Conservation (phyloP, 2,797 vertebrate species). For the Sparidentex hasta region DNA sequence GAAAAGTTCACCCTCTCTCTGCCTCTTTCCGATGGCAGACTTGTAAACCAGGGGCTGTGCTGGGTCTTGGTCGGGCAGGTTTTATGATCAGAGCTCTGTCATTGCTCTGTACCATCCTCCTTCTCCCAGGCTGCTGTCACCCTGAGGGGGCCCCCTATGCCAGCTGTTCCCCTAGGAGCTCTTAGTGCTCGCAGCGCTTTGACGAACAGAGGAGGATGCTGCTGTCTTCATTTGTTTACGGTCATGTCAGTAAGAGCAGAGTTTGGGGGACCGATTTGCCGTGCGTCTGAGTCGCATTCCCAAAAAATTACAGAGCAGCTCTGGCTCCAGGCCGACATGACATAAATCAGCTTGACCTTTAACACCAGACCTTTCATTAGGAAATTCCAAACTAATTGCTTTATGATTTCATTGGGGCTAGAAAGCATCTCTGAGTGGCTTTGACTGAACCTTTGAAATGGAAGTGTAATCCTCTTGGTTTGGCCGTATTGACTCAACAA, state of each 20-base stretch:
- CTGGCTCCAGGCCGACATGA: constrained; percentile 62
- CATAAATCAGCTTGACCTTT: constrained; percentile 83
- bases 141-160: constrained; percentile 39
- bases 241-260: constrained; percentile 51
- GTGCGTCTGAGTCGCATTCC: constrained; percentile 77
- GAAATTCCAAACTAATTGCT: constrained; percentile 82
- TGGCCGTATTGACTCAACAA: constrained; percentile 50
- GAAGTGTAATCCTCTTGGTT: constrained; percentile 37
- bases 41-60: constrained; percentile 71
- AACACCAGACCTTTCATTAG: constrained; percentile 76
- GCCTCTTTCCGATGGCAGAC: constrained; percentile 54
- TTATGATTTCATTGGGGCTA: constrained; percentile 75
- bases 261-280: constrained; percentile 12
- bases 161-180: constrained; percentile 79
- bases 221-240: constrained; percentile 69
- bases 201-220: constrained; percentile 61
- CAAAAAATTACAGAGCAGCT: constrained; percentile 84
- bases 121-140: constrained; percentile 34
- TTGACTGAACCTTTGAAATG: constrained; percentile 35
- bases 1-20: background rate
- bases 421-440: constrained; percentile 50
- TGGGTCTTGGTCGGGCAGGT: constrained; percentile 82
- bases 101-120: constrained; percentile 63
- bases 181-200: constrained; percentile 58
- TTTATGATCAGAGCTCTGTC: constrained; percentile 80